phyloP scores from a whole-genome alignment of 37 sponge, comb jelly and placozoan species.

The Cladorhizidae sp. region DNA sequence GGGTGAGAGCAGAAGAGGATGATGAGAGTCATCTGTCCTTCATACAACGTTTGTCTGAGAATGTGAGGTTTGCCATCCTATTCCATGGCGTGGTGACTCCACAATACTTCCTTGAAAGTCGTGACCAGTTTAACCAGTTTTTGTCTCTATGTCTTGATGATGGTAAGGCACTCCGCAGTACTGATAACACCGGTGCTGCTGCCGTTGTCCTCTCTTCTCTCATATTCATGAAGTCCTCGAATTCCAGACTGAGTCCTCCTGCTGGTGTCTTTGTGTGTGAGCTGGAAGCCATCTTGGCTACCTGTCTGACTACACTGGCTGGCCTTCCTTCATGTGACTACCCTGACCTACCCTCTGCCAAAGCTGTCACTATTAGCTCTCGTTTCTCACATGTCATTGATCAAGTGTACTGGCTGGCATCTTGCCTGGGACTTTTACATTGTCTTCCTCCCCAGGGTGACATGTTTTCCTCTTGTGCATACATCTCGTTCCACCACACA shows the following conservation, averaged over 20 bases:
- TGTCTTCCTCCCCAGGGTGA: slow-evolving; percentile 15
- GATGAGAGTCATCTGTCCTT: neutral
- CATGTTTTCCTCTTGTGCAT: slow-evolving; percentile 31
- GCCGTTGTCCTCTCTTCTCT: neutral
- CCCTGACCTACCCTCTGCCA: slow-evolving; percentile 5
- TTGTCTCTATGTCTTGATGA: neutral
- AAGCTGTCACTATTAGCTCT: slow-evolving; percentile 15
- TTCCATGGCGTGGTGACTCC: slow-evolving; percentile 11
- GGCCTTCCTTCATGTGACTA: neutral
- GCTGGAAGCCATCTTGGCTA: slow-evolving; percentile 36
- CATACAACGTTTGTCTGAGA: neutral
- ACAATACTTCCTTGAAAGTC: neutral
- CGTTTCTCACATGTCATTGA: slow-evolving; percentile 45
- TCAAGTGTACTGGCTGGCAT: slow-evolving; percentile 33
- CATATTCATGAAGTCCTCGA: slow-evolving; percentile 10
- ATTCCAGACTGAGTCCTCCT: slow-evolving; percentile 1
- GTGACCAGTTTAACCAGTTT: neutral
- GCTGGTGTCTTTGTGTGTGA: slow-evolving; percentile 12
- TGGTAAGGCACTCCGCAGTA: neutral
- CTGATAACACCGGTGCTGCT: neutral
- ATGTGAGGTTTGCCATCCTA: slow-evolving; percentile 11
- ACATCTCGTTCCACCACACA: slow-evolving; percentile 27
- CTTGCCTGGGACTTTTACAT: slow-evolving; percentile 9
- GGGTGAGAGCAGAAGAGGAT: neutral
- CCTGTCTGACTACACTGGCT: slow-evolving; percentile 6